Percentiles rank a stretch among this genome's conserved stretches.
phyloP scores from a whole-genome alignment of 1,140 invertebrate genomes.

The Tribolium castaneum region DNA sequence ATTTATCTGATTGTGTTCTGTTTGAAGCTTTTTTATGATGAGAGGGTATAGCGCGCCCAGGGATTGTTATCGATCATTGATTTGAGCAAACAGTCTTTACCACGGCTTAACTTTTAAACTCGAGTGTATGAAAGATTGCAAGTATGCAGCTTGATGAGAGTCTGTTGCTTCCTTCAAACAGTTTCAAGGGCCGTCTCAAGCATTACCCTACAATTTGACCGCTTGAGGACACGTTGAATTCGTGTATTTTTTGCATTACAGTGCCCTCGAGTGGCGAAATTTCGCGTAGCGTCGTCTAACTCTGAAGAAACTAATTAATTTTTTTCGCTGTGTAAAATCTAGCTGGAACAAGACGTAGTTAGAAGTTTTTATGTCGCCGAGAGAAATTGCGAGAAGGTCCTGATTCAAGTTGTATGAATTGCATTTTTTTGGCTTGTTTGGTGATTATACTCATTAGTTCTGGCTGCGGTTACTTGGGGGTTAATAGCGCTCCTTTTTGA shows the following conservation, averaged over 20 bases:
- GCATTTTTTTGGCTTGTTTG: conserved; percentile 4
- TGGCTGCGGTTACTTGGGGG: background rate
- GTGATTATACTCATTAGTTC: conserved; percentile 18
- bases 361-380: background rate
- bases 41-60: background rate
- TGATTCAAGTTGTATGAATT: background rate
- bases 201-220: conserved; percentile 13
- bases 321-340: background rate
- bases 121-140: background rate
- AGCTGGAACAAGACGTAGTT: background rate
- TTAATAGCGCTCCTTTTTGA: background rate
- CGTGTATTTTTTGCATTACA: background rate
- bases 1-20: conserved; percentile 20
- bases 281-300: background rate
- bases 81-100: background rate
- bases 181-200: conserved; percentile 6
- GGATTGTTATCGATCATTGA: conserved; percentile 13
- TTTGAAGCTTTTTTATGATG: conserved; percentile 18
- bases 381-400: background rate
- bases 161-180: conserved; percentile 11
- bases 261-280: background rate
- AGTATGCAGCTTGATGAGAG: background rate
- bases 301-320: background rate
- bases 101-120: background rate
- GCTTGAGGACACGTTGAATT: conserved; percentile 9